Evolutionary conservation across 64 coral and sea anemone species (phyloP), one percentile per base, ranked within the genome.

Genomic region (Catalaphyllia jardinei): DNA sequence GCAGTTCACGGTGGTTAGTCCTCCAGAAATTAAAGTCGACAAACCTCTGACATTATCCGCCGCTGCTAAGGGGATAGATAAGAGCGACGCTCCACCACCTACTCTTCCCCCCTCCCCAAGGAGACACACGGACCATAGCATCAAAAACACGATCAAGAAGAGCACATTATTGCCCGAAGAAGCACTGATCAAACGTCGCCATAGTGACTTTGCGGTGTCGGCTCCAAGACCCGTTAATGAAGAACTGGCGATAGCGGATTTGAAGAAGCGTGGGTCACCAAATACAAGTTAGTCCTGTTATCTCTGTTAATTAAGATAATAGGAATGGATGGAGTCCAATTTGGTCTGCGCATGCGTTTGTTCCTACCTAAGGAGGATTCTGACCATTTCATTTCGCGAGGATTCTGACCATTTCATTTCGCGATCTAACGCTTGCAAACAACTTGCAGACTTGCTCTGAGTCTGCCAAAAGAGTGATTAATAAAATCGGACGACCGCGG

Each of bases 151-250:
- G 2, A 2, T 27, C 28, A 2, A 28, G 20, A 85, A 29, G 81
- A 71, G 13, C 11, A 12, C 35, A 22, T 85, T 85, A 63, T 29
- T 35, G 4, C 81, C 81, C 5, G 18, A 71, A 11, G 81, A 18
- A 38, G 62, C 61, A 65, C 13, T 42, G 31, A 46, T 11, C 22
- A 67, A 30, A 79, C 62, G 81, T 9, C 74, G 90, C 20, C 90
- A 92, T 61, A 92, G 90, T 30, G 85, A 84, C n/a, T 84, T 86
- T 57, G 60, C 82, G 0, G 89, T 92, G 3, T 87, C 82, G 16
- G 82, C 67, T 19, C 90, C 90, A 11, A 46, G 29, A 29, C 82
- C 90, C 11, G 12, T 87, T 19, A 92, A 92, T 25, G 90, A 92
- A 57, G 83, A 92, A 50, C 33, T 92, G 19, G 77, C 76, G 10